Conservation (phyloP, 2,888 invertebrate genomes). For the Ennomos fuscantarius region DNA sequence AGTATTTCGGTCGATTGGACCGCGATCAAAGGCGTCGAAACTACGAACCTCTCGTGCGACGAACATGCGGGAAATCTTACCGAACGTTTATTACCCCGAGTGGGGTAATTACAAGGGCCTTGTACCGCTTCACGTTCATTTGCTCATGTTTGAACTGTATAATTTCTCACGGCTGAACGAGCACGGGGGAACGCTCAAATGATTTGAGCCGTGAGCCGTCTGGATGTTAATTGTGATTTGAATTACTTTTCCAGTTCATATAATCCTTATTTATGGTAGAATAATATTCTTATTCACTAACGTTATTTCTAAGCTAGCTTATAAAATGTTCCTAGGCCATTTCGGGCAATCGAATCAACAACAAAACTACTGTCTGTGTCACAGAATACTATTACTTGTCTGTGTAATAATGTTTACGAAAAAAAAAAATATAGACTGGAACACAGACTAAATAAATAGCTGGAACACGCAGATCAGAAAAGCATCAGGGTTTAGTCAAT, state of each 20-base stretch:
- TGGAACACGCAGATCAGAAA: no score
- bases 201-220: constrained; percentile 8
- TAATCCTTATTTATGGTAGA: neutral
- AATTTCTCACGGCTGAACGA: constrained; percentile 19
- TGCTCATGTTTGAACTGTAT: constrained; percentile 27
- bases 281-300: constrained; percentile 6
- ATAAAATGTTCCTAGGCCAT: no score
- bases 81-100: constrained; percentile 15
- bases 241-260: neutral
- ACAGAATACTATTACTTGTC: no score
- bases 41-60: constrained; percentile 14
- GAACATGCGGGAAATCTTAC: constrained; percentile 24
- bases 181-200: constrained; percentile 16
- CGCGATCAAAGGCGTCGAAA: constrained; percentile 21
- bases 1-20: constrained; percentile 15
- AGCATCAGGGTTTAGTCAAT: no score
- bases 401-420: no score
- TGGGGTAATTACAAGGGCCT: constrained; percentile 24
- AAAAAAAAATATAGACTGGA: no score
- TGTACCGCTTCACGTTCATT: constrained; percentile 19
- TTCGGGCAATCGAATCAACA: no score
- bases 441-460: no score
- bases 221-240: constrained; percentile 7
- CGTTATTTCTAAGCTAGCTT: no score
- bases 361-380: no score